Evolutionary conservation across 1,140 invertebrate species (phyloP).

Genomic region (Yoshiicerus persimilis): DNA sequence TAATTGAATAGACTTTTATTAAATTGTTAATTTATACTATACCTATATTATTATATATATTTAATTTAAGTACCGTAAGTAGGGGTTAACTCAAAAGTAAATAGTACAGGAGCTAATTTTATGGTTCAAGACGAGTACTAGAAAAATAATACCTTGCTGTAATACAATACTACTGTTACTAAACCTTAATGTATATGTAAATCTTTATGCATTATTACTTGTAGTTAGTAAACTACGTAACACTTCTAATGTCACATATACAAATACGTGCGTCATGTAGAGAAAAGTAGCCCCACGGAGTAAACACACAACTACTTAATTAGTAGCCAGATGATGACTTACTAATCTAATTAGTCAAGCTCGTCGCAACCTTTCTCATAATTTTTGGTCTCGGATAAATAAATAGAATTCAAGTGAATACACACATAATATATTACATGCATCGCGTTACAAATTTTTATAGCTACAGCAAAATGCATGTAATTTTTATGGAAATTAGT

Average conservation of each 20-base stretch:
- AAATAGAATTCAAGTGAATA: not conserved
- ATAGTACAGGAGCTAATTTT: not conserved
- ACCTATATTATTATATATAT: not conserved
- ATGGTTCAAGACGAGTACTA: not conserved
- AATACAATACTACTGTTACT: not conserved
- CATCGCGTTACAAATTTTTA: not conserved
- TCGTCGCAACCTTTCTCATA: not conserved
- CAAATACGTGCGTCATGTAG: not conserved
- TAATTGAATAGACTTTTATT: not conserved
- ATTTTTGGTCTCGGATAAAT: slow-evolving; percentile 20
- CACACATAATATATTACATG: not conserved
- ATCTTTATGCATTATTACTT: not conserved
- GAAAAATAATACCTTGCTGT: not conserved
- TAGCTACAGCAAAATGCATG: not conserved
- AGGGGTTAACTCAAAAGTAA: not conserved
- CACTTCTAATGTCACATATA: not conserved
- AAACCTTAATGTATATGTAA: not conserved
- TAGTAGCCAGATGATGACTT: not conserved
- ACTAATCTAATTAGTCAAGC: not conserved
- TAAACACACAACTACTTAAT: not conserved
- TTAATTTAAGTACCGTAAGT: not conserved
- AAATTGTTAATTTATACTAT: not conserved
- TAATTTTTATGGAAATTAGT: not conserved
- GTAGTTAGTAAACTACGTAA: not conserved
- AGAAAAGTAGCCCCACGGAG: not conserved